These are phyloP conservation scores for Clivina fossor DNA, from an alignment of 2,888 invertebrate species.

Conservation along the genomic window DNA sequence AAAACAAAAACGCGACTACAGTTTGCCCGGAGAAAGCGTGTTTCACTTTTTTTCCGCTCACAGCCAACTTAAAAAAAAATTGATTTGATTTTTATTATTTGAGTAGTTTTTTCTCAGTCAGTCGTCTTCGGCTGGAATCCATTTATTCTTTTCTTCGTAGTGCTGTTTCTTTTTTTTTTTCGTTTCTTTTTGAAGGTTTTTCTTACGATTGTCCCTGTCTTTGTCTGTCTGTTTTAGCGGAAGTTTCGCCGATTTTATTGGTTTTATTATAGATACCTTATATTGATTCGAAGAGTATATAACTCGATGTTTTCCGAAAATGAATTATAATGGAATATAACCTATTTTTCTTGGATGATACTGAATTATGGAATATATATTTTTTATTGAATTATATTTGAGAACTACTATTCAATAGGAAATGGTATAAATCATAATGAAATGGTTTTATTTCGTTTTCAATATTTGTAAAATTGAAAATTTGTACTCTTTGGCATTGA, in stretches of 20 bases:
- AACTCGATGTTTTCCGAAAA: too few species aligned
- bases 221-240: not conserved
- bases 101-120: slow-evolving; percentile 22
- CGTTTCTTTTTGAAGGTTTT: slow-evolving; percentile 1
- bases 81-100: slow-evolving; percentile 31
- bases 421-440: too few species aligned
- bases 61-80: slow-evolving; percentile 26
- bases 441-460: too few species aligned
- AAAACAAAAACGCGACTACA: too few species aligned
- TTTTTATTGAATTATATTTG: too few species aligned
- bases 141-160: slow-evolving; percentile 19
- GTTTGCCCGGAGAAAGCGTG: slow-evolving; percentile 17
- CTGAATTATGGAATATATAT: too few species aligned
- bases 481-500: too few species aligned
- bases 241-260: slow-evolving; percentile 8
- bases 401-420: too few species aligned
- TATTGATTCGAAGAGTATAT: too few species aligned
- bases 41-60: slow-evolving; percentile 18
- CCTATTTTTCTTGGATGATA: too few species aligned
- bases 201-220: not conserved
- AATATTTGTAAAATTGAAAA: too few species aligned
- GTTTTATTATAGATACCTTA: slow-evolving; percentile 17
- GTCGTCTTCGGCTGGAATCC: slow-evolving; percentile 13
- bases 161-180: slow-evolving; percentile 15
- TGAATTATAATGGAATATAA: too few species aligned